Evolutionary conservation across 2,888 invertebrate species (phyloP), one percentile per base, ranked within the genome.

Genomic region (Leptarthrus brevirostris): DNA sequence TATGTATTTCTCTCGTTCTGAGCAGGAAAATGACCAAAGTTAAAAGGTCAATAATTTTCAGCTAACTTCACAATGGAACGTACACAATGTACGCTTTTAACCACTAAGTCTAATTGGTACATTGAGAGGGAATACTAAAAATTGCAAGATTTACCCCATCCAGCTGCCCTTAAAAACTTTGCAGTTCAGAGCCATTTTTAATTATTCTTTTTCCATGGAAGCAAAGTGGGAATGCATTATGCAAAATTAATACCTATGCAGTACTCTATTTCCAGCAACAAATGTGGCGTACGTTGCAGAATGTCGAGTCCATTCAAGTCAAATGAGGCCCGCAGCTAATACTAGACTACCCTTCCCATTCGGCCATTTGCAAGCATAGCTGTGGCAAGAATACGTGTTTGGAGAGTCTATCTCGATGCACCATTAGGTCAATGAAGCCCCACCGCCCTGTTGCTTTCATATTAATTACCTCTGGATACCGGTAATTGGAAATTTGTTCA

Each of bases 391-490:
- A 30, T 30, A 61, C 18, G 22, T 20, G 36, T 18, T 40, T 61
- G n/a, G 40, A 16, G 58, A 18, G 36, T 61, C 18, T 30, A 61
- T 40, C 61, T 61, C 61, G 22, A 2, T 22, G 40, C n/a, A 34
- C 66, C 66, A 66, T 66, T 49, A 66, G 47, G 44, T 10, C 24
- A 66, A 44, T 10, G 66, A 49, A 22, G 3, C 24, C 61, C n/a
- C 20, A 6, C 22, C 14, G 26, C 49, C 66, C 66, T 66, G 66
- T 66, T 66, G 66, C 66, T 66, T 66, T 49, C 47, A 47, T 66
- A 66, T 66, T 66, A 66, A 66, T 66, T 66, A 66, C 66, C 66
- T 47, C 30, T 49, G 66, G 47, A 49, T 26, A 49, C 56, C 66
- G 14, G 49, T 66, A 66, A 66, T 66, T 66, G 47, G 66, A 66